These are phyloP conservation scores for Symphodus melops DNA, from an alignment of 2,113 vertebrate genomes.

Conservation along the genomic window DNA sequence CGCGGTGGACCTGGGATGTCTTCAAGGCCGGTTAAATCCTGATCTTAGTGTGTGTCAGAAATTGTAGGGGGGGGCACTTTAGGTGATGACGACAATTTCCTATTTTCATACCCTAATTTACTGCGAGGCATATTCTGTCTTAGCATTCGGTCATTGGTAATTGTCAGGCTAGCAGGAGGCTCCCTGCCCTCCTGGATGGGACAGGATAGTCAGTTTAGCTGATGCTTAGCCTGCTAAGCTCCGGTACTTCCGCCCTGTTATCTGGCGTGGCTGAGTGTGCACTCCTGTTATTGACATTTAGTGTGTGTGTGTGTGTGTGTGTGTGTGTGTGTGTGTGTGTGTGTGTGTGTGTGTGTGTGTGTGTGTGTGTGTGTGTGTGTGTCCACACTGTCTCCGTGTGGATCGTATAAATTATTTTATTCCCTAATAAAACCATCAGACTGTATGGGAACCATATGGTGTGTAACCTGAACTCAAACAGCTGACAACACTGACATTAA, in stretches of 20 bases:
- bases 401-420: slow-evolving; percentile 9
- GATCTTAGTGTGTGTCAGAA: neutral
- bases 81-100: neutral
- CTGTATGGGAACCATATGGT: slow-evolving; percentile 1
- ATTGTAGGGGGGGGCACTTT: no score
- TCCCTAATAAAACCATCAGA: neutral
- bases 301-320: slow-evolving; percentile 20
- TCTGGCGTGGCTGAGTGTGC: slow-evolving; percentile 31
- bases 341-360: slow-evolving; percentile 10
- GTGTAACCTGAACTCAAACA: neutral
- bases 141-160: slow-evolving; percentile 47
- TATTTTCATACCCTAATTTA: neutral
- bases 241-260: slow-evolving; percentile 64
- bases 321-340: slow-evolving; percentile 17
- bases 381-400: slow-evolving; percentile 10
- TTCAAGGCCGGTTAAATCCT: slow-evolving; percentile 9
- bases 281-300: slow-evolving; percentile 29
- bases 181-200: slow-evolving; percentile 2
- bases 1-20: no score
- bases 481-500: neutral
- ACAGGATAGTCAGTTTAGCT: slow-evolving; percentile 58
- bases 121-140: neutral
- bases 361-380: slow-evolving; percentile 20
- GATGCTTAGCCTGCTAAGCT: slow-evolving; percentile 74
- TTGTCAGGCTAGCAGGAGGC: slow-evolving; percentile 4